Evolutionary conservation across 1,140 invertebrate genomes (phyloP).

Genomic region (Pseudomyrmex gracilis): DNA sequence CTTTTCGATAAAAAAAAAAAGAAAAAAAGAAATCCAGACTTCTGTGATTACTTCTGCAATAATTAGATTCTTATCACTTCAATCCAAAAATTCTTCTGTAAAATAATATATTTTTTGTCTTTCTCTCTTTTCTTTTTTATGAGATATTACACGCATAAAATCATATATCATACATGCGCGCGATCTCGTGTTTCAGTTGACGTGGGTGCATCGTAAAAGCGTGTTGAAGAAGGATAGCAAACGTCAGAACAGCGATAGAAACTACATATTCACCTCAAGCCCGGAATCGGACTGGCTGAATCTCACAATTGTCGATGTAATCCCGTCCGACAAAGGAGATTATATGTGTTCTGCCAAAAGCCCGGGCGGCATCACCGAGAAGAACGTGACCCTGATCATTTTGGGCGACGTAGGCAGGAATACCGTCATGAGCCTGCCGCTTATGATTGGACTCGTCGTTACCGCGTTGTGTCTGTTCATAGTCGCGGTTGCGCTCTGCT

Average conservation of each 20-base stretch:
- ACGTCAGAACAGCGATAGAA: slow-evolving; percentile 75
- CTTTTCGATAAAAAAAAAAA: not conserved
- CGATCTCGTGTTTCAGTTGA: slow-evolving; percentile 81
- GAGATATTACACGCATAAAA: not conserved
- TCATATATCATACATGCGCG: not conserved
- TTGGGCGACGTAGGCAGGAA: slow-evolving; percentile 84
- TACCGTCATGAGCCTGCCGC: slow-evolving; percentile 81
- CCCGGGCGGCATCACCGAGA: slow-evolving; percentile 92
- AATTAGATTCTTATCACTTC: not conserved
- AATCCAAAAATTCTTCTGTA: not conserved
- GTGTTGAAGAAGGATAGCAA: slow-evolving; percentile 75
- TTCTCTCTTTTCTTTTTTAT: not conserved
- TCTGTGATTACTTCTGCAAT: too few relatives aligned
- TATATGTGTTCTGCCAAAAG: slow-evolving; percentile 96
- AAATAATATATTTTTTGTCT: not conserved
- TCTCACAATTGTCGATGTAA: slow-evolving; percentile 90
- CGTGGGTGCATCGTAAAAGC: slow-evolving; percentile 87
- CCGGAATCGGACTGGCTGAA: slow-evolving; percentile 89
- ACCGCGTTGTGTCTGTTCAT: slow-evolving; percentile 87
- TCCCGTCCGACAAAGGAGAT: slow-evolving; percentile 92
- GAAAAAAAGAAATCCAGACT: not conserved
- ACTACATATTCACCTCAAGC: slow-evolving; percentile 84
- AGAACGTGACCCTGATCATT: slow-evolving; percentile 89
- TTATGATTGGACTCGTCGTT: slow-evolving; percentile 84
- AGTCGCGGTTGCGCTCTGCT: slow-evolving; percentile 88